A percentile compares a stretch with the other conserved stretches of the same genome.
phyloP scores from a whole-genome alignment of 2,113 vertebrate genomes.

The Xyliphius kryptos region DNA sequence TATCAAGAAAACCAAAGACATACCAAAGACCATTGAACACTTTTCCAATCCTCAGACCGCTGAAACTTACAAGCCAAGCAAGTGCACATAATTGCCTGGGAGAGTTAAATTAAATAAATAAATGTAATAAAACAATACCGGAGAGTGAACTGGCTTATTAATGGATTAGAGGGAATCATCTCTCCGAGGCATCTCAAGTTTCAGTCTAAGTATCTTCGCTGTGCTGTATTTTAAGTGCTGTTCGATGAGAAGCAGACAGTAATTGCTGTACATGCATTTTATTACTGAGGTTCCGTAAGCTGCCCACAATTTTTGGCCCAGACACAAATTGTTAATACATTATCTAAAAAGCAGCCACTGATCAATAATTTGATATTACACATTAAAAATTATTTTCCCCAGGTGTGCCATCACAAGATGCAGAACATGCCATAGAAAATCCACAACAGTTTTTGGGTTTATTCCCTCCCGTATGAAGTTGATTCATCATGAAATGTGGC shows the following conservation, averaged over 20 bases:
- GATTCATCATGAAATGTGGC: no score
- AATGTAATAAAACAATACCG: constrained; percentile 20
- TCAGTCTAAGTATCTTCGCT: constrained; percentile 13
- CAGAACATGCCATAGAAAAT: background rate
- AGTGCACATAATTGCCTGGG: constrained; percentile 21
- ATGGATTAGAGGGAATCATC: constrained; percentile 26
- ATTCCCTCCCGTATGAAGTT: no score
- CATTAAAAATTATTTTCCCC: constrained; percentile 22
- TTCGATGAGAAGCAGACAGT: constrained; percentile 23
- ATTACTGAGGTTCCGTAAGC: constrained; percentile 22
- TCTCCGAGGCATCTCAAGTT: constrained; percentile 30
- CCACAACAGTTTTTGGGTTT: no score
- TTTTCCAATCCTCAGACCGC: background rate
- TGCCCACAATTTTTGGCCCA: constrained; percentile 16
- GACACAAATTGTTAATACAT: constrained; percentile 35
- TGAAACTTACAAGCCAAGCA: constrained; percentile 28
- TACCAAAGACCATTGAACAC: background rate
- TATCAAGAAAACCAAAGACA: constrained; percentile 1
- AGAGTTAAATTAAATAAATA: constrained; percentile 26
- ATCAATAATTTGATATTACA: constrained; percentile 39
- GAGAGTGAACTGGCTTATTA: background rate
- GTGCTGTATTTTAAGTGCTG: constrained; percentile 14
- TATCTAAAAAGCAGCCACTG: constrained; percentile 36
- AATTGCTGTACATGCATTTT: constrained; percentile 27
- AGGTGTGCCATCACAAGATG: no score